Evolutionary conservation across 2,888 invertebrate species (phyloP), one percentile per base, ranked within the genome.

Genomic region (Odontothrips loti): DNA sequence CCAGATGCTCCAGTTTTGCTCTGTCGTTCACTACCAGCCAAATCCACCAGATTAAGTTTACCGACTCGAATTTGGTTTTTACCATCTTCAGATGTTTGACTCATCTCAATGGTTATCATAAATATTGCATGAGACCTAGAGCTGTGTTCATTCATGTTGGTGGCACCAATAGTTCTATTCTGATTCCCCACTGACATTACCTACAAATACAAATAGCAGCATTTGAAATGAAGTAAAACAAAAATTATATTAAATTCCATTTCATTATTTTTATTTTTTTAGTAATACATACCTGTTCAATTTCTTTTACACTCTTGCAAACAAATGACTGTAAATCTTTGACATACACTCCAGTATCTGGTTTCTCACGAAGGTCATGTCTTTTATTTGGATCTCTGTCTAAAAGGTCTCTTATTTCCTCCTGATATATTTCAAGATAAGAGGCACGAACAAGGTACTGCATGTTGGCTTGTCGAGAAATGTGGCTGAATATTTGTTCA

Each of bases 71-170:
- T 91, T 85, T 86, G 88, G 83, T 88, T 88, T 83, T 90, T 88
- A 10, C 89, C 90, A 84, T 90, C 89, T 0, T 90, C 91, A 81
- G 92, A 93, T 68, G 91, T 90, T 86, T 93, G 92, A 83, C 94
- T 93, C 91, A 98, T 97, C 90, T 99, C 99, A 79, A 99, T 94
- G 80, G 97, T 97, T 85, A 99, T 96, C 87, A 98, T 95, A 88
- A 99, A 99, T 84, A 99, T 98, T 81, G 99, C 99, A 89, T 99
- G 99, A 79, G 97, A 97, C 83, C 99, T 90, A 68, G 98, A 98
- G 85, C 97, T 98, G 88, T 98, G 98, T 88, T 97, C 97, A 89
- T 99, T 99, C 98, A 98, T 98, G 87, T 98, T 96, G 81, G 98
- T 98, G 83, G 96, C 93, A 47, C 95, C 99, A 80, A 97, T 94